Percentiles rank a stretch among this genome's conserved stretches.
Conservation (phyloP, 2,888 invertebrate species). For the Latheticus oryzae region DNA sequence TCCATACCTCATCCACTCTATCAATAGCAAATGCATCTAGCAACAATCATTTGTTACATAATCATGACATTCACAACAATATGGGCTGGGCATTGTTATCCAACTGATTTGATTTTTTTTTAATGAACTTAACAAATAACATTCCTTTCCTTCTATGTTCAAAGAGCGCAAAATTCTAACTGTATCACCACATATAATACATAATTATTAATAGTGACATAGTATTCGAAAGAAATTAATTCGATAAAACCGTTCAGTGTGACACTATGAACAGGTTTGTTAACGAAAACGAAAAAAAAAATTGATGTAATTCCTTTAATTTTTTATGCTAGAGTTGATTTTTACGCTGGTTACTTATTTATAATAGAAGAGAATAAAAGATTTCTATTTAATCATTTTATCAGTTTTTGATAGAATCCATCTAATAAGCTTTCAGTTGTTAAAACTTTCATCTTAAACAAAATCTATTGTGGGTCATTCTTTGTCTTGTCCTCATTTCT, state of each 20-base stretch:
- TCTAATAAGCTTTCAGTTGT: constrained; percentile 1
- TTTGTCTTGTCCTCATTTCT: constrained; percentile 31
- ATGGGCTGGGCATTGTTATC: constrained; percentile 15
- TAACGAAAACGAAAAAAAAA: too few species aligned
- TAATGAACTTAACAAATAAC: constrained; percentile 10
- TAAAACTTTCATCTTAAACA: background rate
- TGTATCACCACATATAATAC: constrained; percentile 6
- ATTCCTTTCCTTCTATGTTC: constrained; percentile 19
- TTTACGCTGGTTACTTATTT: too few species aligned
- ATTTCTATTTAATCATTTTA: too few species aligned
- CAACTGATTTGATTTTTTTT: constrained; percentile 1
- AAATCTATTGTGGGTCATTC: constrained; percentile 27
- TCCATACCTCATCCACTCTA: background rate
- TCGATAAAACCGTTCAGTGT: constrained; percentile 5
- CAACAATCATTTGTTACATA: constrained; percentile 2
- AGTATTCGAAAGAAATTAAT: constrained; percentile 3
- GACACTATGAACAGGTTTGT: constrained; percentile 4
- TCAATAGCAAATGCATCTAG: background rate
- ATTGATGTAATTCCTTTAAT: too few species aligned
- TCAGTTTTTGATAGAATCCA: background rate
- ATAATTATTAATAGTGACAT: constrained; percentile 11
- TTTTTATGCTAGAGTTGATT: too few species aligned
- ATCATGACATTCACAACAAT: constrained; percentile 10
- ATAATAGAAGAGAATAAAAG: too few species aligned
- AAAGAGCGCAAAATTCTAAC: constrained; percentile 15